Evolutionary conservation across 2,888 invertebrate genomes (phyloP).

Genomic region (Tethea ocularis): DNA sequence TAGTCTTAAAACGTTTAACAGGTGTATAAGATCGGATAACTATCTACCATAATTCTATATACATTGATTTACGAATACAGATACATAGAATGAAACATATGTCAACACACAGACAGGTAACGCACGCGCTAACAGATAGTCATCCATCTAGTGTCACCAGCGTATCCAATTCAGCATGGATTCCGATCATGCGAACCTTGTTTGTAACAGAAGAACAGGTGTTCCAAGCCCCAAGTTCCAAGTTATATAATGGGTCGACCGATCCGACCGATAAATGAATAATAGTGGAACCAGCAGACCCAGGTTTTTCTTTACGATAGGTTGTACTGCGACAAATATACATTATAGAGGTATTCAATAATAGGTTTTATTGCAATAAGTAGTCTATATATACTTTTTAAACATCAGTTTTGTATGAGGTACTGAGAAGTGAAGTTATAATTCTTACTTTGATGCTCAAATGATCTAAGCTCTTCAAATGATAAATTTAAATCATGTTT

Average conservation of each 20-base stretch:
- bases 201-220: slow-evolving; percentile 58
- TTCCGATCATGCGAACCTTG: slow-evolving; percentile 22
- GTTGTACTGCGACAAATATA: background rate
- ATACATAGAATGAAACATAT: slow-evolving; percentile 17
- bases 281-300: slow-evolving; percentile 30
- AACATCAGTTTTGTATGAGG: too few species aligned
- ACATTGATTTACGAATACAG: background rate
- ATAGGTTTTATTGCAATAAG: too few species aligned
- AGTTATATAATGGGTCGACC: slow-evolving; percentile 45
- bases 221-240: slow-evolving; percentile 42
- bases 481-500: too few species aligned
- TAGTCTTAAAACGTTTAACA: too few species aligned
- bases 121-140: slow-evolving; percentile 9
- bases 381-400: too few species aligned
- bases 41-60: too few species aligned
- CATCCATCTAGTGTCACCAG: slow-evolving; percentile 14
- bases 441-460: too few species aligned
- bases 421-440: too few species aligned
- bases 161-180: slow-evolving; percentile 16
- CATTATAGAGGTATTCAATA: too few species aligned
- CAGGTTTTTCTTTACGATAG: background rate
- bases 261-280: slow-evolving; percentile 50
- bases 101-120: slow-evolving; percentile 8
- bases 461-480: too few species aligned
- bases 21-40: too few species aligned